Evolutionary conservation across 2,113 vertebrate genomes (phyloP), one percentile per base, ranked within the genome.

Genomic region (Erythrocercus mccallii): DNA sequence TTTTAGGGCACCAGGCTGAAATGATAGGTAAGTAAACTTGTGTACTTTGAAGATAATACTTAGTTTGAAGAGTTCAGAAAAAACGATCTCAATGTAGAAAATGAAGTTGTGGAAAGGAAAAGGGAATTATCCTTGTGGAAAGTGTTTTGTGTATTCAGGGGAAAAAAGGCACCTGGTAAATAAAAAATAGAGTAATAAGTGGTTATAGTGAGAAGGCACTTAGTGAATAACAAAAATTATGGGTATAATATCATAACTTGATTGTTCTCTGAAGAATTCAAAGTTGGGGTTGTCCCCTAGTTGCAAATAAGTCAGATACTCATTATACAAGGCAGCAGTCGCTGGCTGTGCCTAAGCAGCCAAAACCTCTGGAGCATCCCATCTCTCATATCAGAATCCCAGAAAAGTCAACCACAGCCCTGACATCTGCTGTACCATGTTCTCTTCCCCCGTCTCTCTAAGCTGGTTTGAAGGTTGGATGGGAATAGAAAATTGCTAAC

Each of bases 251-350:
- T 79, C 27, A 44, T 54, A 40, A 38, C 33, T 38, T 33, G 16
- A 7, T 61, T 54, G 13, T 62, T 58, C 22, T 56, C 2, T 37
- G 44, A 66, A 66, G 51, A 86, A n/a, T 7, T 35, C 31, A 16
- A 85, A 50, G 10, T 27, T 37, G 3, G 0, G 1, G 2, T 40
- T 44, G 45, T 20, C 10, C 15, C 9, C 12, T 65, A 6, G 5
- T 30, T 58, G 60, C 35, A 89, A 4, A 23, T 22, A 5, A 57
- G 25, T 70, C 37, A 48, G 40, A 11, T 13, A 15, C 2, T 79
- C 65, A 6, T 47, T n/a, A 8, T 28, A 6, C 31, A 68, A 25
- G 56, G 20, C 9, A 79, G 65, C 40, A 65, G 40, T 15, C 30
- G 11, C 13, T 81, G 48, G 44, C 35, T 0, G 0, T 54, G 61